Conservation (phyloP, 2,113 vertebrate genomes). For the Odontophorus gujanensis region DNA sequence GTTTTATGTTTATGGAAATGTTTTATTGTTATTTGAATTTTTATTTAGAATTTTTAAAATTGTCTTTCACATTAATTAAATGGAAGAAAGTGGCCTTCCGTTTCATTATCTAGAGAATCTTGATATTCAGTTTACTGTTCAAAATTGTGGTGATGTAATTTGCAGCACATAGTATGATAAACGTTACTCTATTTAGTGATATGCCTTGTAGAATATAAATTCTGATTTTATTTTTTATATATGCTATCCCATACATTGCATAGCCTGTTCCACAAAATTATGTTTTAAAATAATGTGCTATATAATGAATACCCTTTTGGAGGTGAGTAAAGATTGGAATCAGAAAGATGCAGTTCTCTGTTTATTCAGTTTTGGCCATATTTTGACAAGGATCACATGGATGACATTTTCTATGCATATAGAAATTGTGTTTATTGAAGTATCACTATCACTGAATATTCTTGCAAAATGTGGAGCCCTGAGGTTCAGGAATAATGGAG, state of each 20-base stretch:
- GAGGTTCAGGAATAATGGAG: background rate
- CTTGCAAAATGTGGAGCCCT: background rate
- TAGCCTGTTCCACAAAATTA: background rate
- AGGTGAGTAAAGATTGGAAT: background rate
- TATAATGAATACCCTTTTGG: background rate
- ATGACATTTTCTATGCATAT: background rate
- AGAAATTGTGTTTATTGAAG: background rate
- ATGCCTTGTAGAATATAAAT: background rate
- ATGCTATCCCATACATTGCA: background rate
- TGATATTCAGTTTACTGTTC: background rate
- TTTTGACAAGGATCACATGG: background rate
- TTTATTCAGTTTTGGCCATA: background rate
- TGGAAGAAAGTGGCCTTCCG: background rate
- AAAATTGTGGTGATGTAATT: background rate
- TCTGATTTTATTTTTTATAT: background rate
- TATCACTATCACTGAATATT: background rate
- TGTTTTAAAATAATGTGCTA: background rate
- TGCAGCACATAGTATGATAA: background rate
- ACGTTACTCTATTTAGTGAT: background rate
- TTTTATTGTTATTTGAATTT: background rate
- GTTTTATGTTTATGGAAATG: background rate
- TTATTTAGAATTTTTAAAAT: background rate
- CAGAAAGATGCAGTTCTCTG: background rate
- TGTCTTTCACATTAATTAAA: background rate
- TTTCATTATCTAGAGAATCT: background rate